Conservation (phyloP, 2,888 invertebrate species). For the Drosophila nr. medialis region DNA sequence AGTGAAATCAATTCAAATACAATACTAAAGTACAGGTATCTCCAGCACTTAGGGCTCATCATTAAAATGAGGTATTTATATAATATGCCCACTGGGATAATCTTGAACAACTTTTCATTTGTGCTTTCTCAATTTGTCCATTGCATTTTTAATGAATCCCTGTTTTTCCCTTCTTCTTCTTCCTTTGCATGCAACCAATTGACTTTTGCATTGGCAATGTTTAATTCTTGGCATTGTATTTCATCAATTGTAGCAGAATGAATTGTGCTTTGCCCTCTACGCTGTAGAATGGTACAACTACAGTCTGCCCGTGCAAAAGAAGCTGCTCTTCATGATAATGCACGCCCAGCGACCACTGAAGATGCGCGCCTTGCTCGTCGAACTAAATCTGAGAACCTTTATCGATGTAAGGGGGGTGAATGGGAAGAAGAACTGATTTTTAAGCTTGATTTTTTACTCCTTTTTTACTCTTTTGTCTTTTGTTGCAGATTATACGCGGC, state of each 20-base stretch:
- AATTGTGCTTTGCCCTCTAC: constrained; percentile 68
- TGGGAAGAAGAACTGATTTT: background rate
- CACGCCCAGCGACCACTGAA: constrained; percentile 68
- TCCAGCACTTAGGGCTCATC: background rate
- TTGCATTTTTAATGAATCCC: constrained; percentile 18
- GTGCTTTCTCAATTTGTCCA: background rate
- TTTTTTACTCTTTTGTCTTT: background rate
- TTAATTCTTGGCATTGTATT: constrained; percentile 4
- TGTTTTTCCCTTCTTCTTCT: background rate
- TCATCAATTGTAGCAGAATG: constrained; percentile 57
- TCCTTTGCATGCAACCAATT: background rate
- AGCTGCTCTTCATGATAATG: constrained; percentile 71
- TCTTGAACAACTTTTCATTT: background rate
- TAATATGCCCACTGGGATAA: background rate
- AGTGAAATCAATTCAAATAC: background rate
- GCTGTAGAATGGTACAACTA: constrained; percentile 77
- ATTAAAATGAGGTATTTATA: background rate
- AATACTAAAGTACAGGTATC: background rate
- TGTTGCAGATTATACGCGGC: constrained; percentile 75
- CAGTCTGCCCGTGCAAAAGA: constrained; percentile 60
- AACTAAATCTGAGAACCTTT: constrained; percentile 76
- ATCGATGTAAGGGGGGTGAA: constrained; percentile 62
- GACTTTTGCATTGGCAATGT: constrained; percentile 5
- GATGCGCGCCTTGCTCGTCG: constrained; percentile 76
- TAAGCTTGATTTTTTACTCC: background rate